Base-by-base conservation (phyloP, 1,140 invertebrate genomes). In the Dryas iulia region DNA sequence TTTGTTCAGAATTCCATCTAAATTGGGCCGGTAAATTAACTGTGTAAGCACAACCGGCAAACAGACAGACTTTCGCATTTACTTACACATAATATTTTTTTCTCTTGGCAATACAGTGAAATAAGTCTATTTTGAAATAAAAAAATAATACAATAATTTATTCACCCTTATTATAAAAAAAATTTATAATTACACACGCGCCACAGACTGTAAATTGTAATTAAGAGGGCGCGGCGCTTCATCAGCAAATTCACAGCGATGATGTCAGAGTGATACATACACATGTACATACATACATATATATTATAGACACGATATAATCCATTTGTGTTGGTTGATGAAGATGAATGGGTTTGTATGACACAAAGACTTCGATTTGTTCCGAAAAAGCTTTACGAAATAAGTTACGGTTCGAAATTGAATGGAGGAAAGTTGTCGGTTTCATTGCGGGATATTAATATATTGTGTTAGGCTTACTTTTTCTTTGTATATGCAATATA, bases 341-440 rank as follows among this genome's bases (percentile, higher is more conserved):
- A 47, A 47, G 39, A 47, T 21, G 39, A 47, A 47, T 47, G 39
- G 18, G 0, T 47, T 47, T 47, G 39, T 47, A 47, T 47, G 39
- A 47, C 39, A 47, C 35, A 47, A 47, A 47, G 39, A 47, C 39
- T 47, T 47, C 18, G 39, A 47, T 47, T 47, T 47, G 14, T 47
- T 47, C 39, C 8, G 14, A 47, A 47, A 39, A 18, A 47, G 21
- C 8, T 47, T 47, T 47, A 47, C 39, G 7, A 14, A 47, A 47
- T 47, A 47, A 47, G 18, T 21, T 14, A 47, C 18, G 39, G 18
- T 21, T 3, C 39, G 39, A 47, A 18, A 47, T 47, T 47, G 14
- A 47, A 47, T 21, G 39, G 39, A 39, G 39, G 18, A 21, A 21
- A 18, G 14, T 18, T 47, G 7, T 47, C 39, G 14, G 21, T 47